A percentile compares a stretch with the other conserved stretches of the same genome.
Conservation (phyloP, 2,113 vertebrate genomes). For the Silurus meridionalis region DNA sequence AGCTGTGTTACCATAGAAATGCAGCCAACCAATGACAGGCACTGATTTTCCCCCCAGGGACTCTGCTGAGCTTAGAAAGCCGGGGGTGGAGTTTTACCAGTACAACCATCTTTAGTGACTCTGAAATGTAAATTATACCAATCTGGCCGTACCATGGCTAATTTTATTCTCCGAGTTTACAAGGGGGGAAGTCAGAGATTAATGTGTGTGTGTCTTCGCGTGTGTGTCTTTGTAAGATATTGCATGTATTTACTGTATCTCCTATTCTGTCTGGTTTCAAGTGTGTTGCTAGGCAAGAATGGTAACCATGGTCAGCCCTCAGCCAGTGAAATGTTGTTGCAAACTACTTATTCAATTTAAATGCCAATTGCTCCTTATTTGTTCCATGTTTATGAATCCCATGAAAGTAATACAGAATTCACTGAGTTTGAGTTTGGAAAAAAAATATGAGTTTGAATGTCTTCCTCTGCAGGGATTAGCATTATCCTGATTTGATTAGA, state of each 20-base stretch:
- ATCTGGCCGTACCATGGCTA: constrained; percentile 14
- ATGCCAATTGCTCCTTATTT: neutral
- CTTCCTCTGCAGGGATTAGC: neutral
- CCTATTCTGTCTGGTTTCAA: constrained; percentile 1
- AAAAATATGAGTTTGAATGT: neutral
- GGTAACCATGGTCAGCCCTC: constrained; percentile 27
- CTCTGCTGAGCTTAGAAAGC: constrained; percentile 34
- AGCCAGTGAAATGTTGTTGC: constrained; percentile 32
- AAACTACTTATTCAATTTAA: constrained; percentile 16
- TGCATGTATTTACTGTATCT: neutral
- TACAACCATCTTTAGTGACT: constrained; percentile 36
- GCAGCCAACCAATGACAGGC: constrained; percentile 50
- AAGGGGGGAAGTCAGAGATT: neutral
- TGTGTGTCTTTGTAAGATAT: neutral
- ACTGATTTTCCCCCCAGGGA: constrained; percentile 52
- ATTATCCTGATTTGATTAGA: neutral
- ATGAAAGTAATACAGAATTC: neutral
- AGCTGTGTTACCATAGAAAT: constrained; percentile 55
- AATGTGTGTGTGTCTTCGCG: neutral
- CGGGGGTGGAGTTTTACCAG: constrained; percentile 28
- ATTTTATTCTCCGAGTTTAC: constrained; percentile 30
- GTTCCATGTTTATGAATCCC: neutral
- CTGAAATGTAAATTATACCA: constrained; percentile 48
- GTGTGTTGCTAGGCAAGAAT: constrained; percentile 49
- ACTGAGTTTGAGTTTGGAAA: too few species aligned